These are phyloP conservation scores for Thripadectes ignobilis DNA, from an alignment of 2,797 vertebrate genomes.

Conservation along the genomic window DNA sequence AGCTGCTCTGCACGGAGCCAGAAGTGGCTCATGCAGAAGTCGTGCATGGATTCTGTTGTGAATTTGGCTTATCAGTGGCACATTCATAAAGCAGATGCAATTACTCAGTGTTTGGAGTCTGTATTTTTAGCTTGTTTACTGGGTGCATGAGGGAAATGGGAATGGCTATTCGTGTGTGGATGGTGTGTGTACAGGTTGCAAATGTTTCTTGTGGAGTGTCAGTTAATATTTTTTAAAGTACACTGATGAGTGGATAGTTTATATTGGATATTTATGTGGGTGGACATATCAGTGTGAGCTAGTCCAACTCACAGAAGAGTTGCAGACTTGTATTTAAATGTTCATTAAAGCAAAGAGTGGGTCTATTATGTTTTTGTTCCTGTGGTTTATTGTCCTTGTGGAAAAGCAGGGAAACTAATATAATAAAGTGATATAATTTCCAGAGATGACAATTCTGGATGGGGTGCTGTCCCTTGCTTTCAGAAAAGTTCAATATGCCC, in stretches of 20 bases:
- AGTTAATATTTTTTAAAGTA: not conserved
- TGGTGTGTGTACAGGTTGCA: not conserved
- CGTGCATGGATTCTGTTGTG: not conserved
- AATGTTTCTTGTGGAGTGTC: not conserved
- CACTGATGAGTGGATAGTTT: not conserved
- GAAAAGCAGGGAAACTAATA: not conserved
- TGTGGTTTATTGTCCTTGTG: not conserved
- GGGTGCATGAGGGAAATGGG: not conserved
- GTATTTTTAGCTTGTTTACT: constrained; percentile 42
- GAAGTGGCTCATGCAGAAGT: not conserved
- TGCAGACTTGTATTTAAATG: not conserved
- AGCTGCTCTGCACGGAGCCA: not conserved
- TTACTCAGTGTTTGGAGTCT: not conserved
- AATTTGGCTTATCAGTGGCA: not conserved
- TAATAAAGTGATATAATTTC: not conserved
- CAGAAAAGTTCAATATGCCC: not conserved
- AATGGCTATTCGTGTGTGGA: not conserved
- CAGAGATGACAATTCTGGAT: not conserved
- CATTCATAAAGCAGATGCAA: not conserved
- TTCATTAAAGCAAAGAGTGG: not conserved
- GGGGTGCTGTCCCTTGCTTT: not conserved
- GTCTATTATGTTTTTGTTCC: not conserved
- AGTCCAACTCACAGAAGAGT: not conserved
- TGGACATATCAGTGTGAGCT: not conserved
- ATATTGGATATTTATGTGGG: not conserved